Evolutionary conservation across 1,140 invertebrate genomes (phyloP), one percentile per base, ranked within the genome.

Genomic region (Caenorhabditis inopinata): DNA sequence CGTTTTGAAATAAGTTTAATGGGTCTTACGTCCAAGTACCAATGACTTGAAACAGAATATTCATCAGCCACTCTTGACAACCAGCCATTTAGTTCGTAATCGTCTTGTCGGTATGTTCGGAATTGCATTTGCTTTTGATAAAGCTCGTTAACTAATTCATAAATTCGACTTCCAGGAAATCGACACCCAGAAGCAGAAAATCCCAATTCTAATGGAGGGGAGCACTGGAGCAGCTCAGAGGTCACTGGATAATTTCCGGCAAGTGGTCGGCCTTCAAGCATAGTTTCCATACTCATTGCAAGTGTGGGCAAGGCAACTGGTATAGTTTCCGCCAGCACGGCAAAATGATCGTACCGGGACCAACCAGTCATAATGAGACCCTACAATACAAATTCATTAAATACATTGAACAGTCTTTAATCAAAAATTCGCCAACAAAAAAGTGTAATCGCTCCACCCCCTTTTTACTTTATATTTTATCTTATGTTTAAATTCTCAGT

Each of bases 321-420:
- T 9, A 99, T 89, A 6, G 97, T 89, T 90, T 99, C 96, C 89
- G 95, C 96, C 16, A 97, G 91, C 0, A 94, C 92, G 3, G 94
- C 94, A 90, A 95, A 94, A 88, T 98, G 96, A 89, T 96, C 95
- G 87, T 95, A 96, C 6, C 88, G 85, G 6, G 85, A 87, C 87
- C 87, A 88, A 23, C 88, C 87, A 32, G 88, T 82, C 42, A 88
- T 79, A 14, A 88, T 85, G 12, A 89, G 48, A 45, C 85, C 85
- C 79, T 87, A 62, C 16, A 85, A 73, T 35, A 68, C 46, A 18
- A 16, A 62, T 47, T 58, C 21, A 12, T 18, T 38, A 75, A 32
- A 23, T 49, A 47, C 12, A 6, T 27, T 76, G 12, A n/a, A n/a
- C n/a, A n/a, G n/a, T n/a, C n/a, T n/a, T n/a, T n/a, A n/a, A n/a